Base-by-base conservation (phyloP, 2,888 invertebrate genomes). In the Scaptomyza caliginosa region DNA sequence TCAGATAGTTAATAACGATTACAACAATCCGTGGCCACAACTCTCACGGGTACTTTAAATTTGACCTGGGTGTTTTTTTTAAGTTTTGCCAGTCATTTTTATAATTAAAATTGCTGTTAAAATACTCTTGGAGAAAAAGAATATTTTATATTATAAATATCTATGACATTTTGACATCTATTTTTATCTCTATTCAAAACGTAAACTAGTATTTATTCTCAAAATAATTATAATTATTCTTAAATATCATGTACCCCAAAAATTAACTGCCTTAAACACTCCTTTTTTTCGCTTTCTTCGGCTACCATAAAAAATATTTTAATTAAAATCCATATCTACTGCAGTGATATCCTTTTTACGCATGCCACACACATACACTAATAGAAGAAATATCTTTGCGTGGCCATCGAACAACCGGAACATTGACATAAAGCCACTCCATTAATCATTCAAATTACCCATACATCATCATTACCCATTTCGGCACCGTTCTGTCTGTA, bases 361-460 rank as follows among this genome's bases (percentile, higher is more conserved):
- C 64, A 62, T 58, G 58, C 79, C 78, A 71, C 71, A 74, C 60
- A 55, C 60, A 16, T 13, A 63, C 48, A 40, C 7, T 23, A 34
- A 40, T 74, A 21, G 4, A 16, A 34, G 8, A 34, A 34, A 34
- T 16, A 8, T 34, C 72, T 67, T 68, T 45, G 30, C 36, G 13
- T 1, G 28, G 19, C 30, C 52, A 55, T 66, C 52, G 69, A 54
- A 75, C 74, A 67, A 57, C 70, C 86, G 83, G 77, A 86, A 76
- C 76, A 66, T 70, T 79, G 80, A 64, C 80, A 86, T 70, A 76
- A 83, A 86, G 74, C 80, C 62, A 66, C 71, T 60, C 77, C 84
- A 82, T 82, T 82, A 82, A 82, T 82, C 81, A 82, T 84, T 77
- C 72, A 86, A 82, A 86, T 82, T 82, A 86, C 81, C 77, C 77